phyloP scores from a whole-genome alignment of 2,113 vertebrate species.

The Silurus asotus region DNA sequence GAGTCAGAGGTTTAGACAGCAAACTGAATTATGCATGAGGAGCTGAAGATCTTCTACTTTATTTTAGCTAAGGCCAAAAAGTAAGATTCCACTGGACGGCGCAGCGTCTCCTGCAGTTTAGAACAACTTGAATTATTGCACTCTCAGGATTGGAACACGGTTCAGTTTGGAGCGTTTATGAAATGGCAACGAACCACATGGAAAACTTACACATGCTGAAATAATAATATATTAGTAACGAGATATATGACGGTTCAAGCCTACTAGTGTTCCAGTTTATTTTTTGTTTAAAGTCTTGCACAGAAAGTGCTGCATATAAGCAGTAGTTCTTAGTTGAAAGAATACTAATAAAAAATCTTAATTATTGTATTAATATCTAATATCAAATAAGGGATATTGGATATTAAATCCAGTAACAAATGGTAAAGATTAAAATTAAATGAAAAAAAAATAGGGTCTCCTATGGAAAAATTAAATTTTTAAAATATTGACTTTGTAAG shows the following conservation, averaged over 20 bases:
- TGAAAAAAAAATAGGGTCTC: too few relatives aligned
- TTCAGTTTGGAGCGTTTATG: neutral
- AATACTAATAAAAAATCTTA: neutral
- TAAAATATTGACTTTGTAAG: too few relatives aligned
- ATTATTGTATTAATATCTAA: neutral
- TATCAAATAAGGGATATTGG: neutral
- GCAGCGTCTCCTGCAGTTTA: neutral
- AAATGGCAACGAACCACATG: neutral
- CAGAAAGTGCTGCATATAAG: neutral
- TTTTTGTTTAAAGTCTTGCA: neutral
- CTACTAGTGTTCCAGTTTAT: neutral
- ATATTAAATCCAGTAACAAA: neutral
- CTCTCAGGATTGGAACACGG: neutral
- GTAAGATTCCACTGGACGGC: neutral
- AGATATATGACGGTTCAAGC: neutral
- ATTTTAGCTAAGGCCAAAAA: slow-evolving; percentile 2
- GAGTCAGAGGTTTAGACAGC: neutral
- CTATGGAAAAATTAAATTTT: too few relatives aligned
- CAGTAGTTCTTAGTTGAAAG: neutral
- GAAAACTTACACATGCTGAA: neutral
- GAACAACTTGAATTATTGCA: neutral
- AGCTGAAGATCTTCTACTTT: neutral
- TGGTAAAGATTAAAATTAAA: neutral
- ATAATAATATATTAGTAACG: neutral
- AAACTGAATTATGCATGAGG: neutral